Percentiles rank a stretch among this genome's conserved stretches.
phyloP scores from a whole-genome alignment of 2,113 vertebrate genomes.

The Upupa epops region DNA sequence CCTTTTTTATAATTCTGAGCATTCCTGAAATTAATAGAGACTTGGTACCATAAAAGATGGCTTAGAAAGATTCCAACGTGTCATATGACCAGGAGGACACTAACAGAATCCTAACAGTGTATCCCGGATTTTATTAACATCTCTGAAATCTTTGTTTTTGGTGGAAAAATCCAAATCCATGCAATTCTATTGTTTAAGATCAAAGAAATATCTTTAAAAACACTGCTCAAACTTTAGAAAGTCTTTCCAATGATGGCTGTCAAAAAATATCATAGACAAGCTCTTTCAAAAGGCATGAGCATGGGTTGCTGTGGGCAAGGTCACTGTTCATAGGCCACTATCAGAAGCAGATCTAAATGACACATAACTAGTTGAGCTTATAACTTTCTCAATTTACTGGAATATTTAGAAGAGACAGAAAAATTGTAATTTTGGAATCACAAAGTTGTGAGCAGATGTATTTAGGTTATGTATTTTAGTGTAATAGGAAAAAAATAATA shows the following conservation, averaged over 20 bases:
- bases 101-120: not conserved
- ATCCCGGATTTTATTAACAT: not conserved
- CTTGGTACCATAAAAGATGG: not conserved
- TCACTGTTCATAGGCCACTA: not conserved
- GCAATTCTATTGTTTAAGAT: not conserved
- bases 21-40: not conserved
- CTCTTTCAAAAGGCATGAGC: not conserved
- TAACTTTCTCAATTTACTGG: not conserved
- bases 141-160: not conserved
- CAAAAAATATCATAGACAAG: not conserved
- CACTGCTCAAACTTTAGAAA: not conserved
- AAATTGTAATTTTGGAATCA: not conserved
- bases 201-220: not conserved
- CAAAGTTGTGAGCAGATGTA: not conserved
- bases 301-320: not conserved
- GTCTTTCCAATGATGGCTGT: not conserved
- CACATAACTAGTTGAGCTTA: not conserved
- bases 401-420: not conserved
- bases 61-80: not conserved
- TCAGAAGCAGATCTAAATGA: not conserved
- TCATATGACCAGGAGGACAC: not conserved
- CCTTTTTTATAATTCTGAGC: conserved; percentile 7
- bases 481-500: not conserved
- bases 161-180: not conserved
- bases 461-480: not conserved